Conservation (phyloP, 2,113 vertebrate genomes). For the Atrichornis clamosus region DNA sequence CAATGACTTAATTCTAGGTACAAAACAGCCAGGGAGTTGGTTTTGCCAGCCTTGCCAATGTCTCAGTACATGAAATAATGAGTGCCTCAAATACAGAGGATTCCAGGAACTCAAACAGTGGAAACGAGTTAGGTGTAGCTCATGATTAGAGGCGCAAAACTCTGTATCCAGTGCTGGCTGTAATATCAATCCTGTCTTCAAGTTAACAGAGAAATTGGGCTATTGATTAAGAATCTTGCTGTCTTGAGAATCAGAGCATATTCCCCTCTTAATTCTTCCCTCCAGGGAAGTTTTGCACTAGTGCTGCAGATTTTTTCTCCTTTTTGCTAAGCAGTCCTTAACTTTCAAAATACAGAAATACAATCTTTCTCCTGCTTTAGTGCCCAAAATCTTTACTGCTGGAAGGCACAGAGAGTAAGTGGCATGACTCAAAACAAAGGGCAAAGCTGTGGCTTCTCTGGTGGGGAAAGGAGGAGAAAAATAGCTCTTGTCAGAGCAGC, state of each 20-base stretch:
- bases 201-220: not conserved
- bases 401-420: not conserved
- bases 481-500: not conserved
- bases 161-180: not conserved
- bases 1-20: conserved; percentile 36
- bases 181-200: not conserved
- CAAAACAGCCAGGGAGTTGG: not conserved
- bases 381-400: not conserved
- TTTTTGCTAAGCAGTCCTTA: not conserved
- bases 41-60: not conserved
- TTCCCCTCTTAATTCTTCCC: not conserved
- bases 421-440: not conserved
- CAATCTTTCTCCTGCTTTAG: not conserved
- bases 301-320: not conserved
- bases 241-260: not conserved
- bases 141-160: not conserved
- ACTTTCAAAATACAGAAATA: not conserved
- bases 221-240: not conserved
- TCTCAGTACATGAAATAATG: not conserved
- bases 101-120: not conserved
- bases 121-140: not conserved
- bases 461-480: not conserved
- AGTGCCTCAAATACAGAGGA: not conserved
- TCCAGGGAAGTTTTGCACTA: not conserved
- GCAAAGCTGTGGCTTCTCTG: not conserved